Conservation (phyloP, 35 echinoderm and acorn worm species). For the Ptychodera flava region DNA sequence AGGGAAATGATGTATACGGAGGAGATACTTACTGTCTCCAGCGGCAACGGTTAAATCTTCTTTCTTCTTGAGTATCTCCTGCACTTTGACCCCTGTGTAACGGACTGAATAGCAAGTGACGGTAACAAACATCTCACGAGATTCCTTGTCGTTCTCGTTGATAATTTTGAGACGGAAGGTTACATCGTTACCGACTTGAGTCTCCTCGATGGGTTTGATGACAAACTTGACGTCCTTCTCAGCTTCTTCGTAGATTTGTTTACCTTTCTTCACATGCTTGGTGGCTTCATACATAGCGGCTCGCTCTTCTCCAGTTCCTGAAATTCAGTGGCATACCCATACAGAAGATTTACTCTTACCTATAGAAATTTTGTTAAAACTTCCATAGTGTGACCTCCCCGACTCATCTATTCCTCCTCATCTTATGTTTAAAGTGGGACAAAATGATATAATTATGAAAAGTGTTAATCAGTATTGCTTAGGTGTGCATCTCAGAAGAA, state of each 20-base stretch:
- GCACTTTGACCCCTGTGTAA: not conserved
- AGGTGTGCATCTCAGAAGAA: no score
- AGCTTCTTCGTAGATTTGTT: conserved; percentile 56
- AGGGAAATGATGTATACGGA: no score
- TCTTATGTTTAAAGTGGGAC: no score
- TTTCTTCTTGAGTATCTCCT: not conserved
- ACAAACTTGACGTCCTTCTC: conserved; percentile 54
- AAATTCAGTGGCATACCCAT: not conserved
- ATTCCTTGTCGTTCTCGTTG: not conserved
- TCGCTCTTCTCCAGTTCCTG: conserved; percentile 68
- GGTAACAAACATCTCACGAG: not conserved
- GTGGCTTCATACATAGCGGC: conserved; percentile 64
- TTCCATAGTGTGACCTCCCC: no score
- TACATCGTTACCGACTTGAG: conserved; percentile 56
- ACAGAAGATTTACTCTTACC: no score
- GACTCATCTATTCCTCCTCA: no score
- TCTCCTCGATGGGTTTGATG: conserved; percentile 44
- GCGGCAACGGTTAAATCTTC: not conserved
- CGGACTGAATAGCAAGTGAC: not conserved
- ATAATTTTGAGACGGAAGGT: not conserved
- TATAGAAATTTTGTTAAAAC: no score
- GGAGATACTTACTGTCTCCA: not conserved
- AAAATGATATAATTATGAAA: no score
- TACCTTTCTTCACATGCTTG: conserved; percentile 51
- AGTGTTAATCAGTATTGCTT: no score